phyloP scores from a whole-genome alignment of 2,888 invertebrate genomes.

The Melikaiella ostensackeni region DNA sequence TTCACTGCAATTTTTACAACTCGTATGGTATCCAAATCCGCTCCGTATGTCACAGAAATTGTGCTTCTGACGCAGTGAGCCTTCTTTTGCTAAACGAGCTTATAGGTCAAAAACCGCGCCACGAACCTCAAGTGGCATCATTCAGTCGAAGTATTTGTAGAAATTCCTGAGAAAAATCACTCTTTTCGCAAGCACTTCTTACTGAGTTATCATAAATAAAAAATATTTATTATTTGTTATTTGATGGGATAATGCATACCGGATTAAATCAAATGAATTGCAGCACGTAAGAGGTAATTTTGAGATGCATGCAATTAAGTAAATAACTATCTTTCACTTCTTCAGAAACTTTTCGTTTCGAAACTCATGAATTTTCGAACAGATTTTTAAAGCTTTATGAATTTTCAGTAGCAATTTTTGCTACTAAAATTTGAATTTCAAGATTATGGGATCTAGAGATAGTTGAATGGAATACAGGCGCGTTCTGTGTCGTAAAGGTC shows the following conservation, averaged over 20 bases:
- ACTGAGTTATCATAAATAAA: not conserved
- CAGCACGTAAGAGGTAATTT: too few species aligned
- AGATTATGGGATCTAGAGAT: not conserved
- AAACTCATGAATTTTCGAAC: not conserved
- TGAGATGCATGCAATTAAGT: too few species aligned
- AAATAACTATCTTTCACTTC: not conserved
- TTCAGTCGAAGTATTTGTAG: not conserved
- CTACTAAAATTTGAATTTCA: constrained; percentile 4
- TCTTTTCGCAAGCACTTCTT: not conserved
- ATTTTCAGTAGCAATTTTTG: constrained; percentile 4
- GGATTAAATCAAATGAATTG: too few species aligned
- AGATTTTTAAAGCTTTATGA: not conserved
- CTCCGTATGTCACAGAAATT: constrained; percentile 24
- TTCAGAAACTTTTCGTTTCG: not conserved
- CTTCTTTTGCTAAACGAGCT: constrained; percentile 33
- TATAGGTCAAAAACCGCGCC: constrained; percentile 29
- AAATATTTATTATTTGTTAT: too few species aligned
- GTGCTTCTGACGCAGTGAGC: constrained; percentile 34
- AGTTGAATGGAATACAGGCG: too few species aligned
- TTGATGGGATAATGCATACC: too few species aligned
- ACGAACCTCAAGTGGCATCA: not conserved
- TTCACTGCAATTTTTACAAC: constrained; percentile 16
- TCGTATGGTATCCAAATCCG: constrained; percentile 30
- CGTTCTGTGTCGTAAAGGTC: too few species aligned
- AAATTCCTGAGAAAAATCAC: not conserved